These are phyloP conservation scores for Clarias macrocephalus DNA, from an alignment of 2,113 vertebrate genomes.

Conservation along the genomic window DNA sequence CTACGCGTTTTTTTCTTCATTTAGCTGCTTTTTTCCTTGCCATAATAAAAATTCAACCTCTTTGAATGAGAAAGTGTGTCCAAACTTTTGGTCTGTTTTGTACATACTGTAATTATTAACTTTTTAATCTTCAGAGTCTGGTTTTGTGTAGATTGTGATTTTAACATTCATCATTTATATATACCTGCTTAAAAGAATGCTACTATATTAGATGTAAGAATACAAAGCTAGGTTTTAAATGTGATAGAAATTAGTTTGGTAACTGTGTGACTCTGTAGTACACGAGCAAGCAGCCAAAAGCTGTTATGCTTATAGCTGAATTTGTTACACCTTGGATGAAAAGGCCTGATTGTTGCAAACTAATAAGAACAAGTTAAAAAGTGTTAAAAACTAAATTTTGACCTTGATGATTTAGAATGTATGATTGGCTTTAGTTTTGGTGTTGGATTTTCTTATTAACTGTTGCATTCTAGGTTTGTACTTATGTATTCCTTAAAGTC, in stretches of 20 bases:
- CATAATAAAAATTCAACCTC: no score
- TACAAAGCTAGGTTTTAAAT: background rate
- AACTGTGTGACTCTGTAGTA: background rate
- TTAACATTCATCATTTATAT: background rate
- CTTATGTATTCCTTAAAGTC: background rate
- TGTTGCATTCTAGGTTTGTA: background rate
- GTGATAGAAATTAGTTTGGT: background rate
- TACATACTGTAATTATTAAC: background rate
- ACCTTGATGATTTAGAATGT: background rate
- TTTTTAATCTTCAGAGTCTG: background rate
- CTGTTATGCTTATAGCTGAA: background rate
- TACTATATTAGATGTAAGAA: background rate
- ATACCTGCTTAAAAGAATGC: background rate
- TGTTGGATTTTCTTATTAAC: background rate
- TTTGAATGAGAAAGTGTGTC: no score
- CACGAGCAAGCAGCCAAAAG: background rate
- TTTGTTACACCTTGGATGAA: constrained; percentile 15
- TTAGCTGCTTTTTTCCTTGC: no score
- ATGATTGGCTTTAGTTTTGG: background rate
- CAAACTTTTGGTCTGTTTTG: no score
- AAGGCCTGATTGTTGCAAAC: constrained; percentile 8
- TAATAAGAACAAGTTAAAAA: background rate
- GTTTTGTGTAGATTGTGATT: background rate
- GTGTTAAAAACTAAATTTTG: background rate
- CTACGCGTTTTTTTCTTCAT: no score